Base-by-base conservation (phyloP, 2,888 invertebrate species). In the Axea sp. region DNA sequence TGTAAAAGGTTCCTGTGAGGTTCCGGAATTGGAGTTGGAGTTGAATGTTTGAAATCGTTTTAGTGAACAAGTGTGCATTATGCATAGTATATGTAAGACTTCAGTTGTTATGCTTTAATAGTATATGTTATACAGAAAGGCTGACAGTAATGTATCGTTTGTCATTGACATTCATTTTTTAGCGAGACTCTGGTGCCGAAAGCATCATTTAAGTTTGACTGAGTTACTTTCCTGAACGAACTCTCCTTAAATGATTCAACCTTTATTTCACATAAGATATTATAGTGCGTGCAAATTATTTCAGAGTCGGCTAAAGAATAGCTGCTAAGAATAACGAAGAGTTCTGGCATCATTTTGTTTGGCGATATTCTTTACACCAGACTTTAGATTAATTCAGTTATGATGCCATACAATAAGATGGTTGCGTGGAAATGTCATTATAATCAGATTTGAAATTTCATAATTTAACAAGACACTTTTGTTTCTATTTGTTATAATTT, bases 91-190 rank as follows among this genome's bases (percentile, higher is more conserved):
- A 35, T 26, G 43, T 60, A 19, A 53, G 43, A 59, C 41, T 68
- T 30, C 8, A 31, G 57, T 59, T 59, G 59, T 47, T 8, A 51
- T 55, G 39, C 39, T 59, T 45, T 45, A 45, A 24, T 47, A 17
- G 45, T 37, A 24, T 8, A 39, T 12, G 60, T 60, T 62, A 45
- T 53, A 39, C 55, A 55, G 28, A 22, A 41, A 5, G 24, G 30
- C 30, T 59, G 67, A 68, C 41, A 39, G 49, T 68, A 57, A 68
- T 51, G 41, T 30, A 68, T 35, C 37, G 68, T 68, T 68, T 60
- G 68, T 68, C 67, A 68, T 53, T 45, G 51, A 7, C 30, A 41
- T 68, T 60, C 67, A 31, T 67, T 57, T 65, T 67, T 57, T 39
- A 49, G 39, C 22, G 22, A 2, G 22, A 19, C 9, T 12, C 12